Base-by-base conservation (phyloP, 2,888 invertebrate genomes). In the Pheosia tremula region DNA sequence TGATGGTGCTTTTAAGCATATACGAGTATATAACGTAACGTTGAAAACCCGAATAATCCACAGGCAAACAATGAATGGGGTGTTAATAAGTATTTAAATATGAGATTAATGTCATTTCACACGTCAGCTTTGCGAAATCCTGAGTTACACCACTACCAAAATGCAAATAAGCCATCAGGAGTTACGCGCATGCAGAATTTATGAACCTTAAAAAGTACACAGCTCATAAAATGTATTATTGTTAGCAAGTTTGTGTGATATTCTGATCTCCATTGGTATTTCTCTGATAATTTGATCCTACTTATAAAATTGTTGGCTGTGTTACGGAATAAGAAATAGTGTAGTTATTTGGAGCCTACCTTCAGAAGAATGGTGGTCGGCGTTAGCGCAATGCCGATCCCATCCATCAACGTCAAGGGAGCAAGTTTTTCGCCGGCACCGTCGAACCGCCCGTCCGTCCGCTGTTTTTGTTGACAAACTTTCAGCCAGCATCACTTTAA, bases 321-420 rank as follows among this genome's bases (percentile, higher is more conserved):
- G 68, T 75, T 79, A 70, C 71, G 61, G 69, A 76, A 76, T 80
- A 74, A 74, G 67, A 74, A 75, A 68, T 76, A 75, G 77, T 75
- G 75, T 70, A 77, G 73, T 75, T 80, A 77, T 78, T 77, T 72
- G 64, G 69, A 72, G 70, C 77, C 81, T 79, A 81, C 81, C 80
- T 81, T 78, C 80, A 79, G 79, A 81, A 79, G 84, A 86, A 82
- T 79, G 84, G 81, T 77, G 9, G 37, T 11, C 81, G 79, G 77
- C 82, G 81, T 81, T 78, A 73, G 85, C 83, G 80, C 82, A 78
- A 79, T 78, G 83, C 80, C 77, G 76, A 75, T 77, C 82, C 80
- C 91, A 93, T 93, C 90, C 86, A 92, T 93, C 93, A 93, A 83
- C 83, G 92, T 91, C 93, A 87, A 68, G 66, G 66, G 76, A 84